Evolutionary conservation across 2,113 vertebrate species (phyloP).

Genomic region (Rhabdomys dilectus): DNA sequence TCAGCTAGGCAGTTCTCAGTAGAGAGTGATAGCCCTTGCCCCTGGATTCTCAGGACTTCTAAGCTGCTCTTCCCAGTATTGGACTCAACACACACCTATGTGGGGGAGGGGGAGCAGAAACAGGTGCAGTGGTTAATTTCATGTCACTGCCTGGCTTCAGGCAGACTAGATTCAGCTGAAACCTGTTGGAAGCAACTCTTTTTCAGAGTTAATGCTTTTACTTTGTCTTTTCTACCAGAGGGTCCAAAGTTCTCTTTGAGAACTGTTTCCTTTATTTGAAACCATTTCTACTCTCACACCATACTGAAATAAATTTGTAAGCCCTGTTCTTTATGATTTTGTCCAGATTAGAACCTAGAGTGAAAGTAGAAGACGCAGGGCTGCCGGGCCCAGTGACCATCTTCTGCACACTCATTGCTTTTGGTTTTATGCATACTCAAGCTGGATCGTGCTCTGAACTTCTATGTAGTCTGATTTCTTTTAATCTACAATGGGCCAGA

Average conservation of each 20-base stretch:
- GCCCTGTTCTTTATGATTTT: background rate
- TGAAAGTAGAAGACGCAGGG: background rate
- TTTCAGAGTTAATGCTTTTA: background rate
- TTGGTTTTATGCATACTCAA: background rate
- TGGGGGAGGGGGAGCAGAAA: background rate
- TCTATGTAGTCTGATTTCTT: background rate
- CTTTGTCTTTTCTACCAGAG: conserved; percentile 39
- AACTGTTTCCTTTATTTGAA: background rate
- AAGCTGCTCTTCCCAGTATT: background rate
- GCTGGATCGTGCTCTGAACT: background rate
- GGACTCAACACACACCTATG: background rate
- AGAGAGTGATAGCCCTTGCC: background rate
- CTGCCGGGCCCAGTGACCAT: background rate
- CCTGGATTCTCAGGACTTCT: conserved; percentile 29
- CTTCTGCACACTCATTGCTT: background rate
- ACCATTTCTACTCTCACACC: background rate
- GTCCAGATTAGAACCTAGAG: background rate
- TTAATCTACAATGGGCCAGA: background rate
- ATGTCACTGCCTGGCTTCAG: background rate
- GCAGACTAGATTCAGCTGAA: background rate
- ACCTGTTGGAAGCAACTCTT: background rate
- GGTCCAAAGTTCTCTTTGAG: conserved; percentile 40
- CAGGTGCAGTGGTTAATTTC: background rate
- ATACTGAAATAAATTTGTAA: background rate
- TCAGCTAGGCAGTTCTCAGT: background rate